Evolutionary conservation across 2,888 invertebrate genomes (phyloP).

Genomic region (Myopa testacea): DNA sequence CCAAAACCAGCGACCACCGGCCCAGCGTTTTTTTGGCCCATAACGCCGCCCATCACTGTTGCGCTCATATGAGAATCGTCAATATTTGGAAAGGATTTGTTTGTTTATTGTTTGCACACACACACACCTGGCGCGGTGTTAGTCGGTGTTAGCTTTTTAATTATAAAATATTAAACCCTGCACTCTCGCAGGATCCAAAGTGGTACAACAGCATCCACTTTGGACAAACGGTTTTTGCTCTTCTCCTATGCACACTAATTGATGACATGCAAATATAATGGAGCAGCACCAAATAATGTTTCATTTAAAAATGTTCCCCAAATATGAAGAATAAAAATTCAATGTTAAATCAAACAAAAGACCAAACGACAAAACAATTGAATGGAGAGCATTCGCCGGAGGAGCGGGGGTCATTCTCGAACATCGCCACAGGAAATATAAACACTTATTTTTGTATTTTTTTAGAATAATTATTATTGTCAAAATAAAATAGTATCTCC

Average conservation of each 20-base stretch:
- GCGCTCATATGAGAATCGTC: constrained; percentile 59
- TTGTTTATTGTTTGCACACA: constrained; percentile 64
- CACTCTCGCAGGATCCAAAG: constrained; percentile 53
- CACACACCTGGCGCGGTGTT: constrained; percentile 62
- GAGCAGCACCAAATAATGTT: constrained; percentile 21
- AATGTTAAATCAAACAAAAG: too few relatives aligned
- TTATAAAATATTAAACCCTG: constrained; percentile 66
- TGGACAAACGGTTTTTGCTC: constrained; percentile 45
- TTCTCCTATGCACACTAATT: constrained; percentile 54
- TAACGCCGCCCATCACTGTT: neutral
- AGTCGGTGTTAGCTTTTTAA: constrained; percentile 67
- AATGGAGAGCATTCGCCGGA: too few relatives aligned
- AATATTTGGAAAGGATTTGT: constrained; percentile 66
- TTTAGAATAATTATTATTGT: neutral
- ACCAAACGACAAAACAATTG: too few relatives aligned
- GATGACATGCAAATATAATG: constrained; percentile 42
- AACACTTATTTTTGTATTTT: neutral
- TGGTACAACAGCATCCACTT: constrained; percentile 46
- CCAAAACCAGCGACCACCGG: neutral
- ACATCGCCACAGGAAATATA: neutral
- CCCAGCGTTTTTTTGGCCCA: too few relatives aligned
- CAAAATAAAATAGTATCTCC: too few relatives aligned
- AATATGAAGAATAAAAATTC: neutral
- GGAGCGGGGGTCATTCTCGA: too few relatives aligned
- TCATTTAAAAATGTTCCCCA: constrained; percentile 5